These are phyloP conservation scores for Oryzias melastigma DNA, from an alignment of 2,113 vertebrate genomes.

Conservation along the genomic window DNA sequence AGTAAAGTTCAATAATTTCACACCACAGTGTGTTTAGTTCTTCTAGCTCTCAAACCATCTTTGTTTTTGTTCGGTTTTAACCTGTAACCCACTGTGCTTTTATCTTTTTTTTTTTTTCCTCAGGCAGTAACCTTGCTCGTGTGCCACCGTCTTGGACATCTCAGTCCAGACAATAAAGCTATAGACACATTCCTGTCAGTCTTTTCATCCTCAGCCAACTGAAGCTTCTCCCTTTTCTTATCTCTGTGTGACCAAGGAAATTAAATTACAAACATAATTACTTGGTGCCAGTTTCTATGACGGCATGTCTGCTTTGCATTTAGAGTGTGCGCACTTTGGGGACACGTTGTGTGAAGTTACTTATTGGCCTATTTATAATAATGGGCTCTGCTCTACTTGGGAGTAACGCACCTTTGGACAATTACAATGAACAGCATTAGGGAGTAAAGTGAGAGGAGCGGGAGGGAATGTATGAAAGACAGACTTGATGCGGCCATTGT, in stretches of 20 bases:
- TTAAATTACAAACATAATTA: constrained; percentile 83
- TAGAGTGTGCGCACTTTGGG: constrained; percentile 71
- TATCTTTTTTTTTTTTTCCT: constrained; percentile 13
- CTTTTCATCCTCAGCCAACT: constrained; percentile 62
- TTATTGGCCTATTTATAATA: constrained; percentile 73
- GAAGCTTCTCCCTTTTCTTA: constrained; percentile 65
- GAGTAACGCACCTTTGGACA: constrained; percentile 57
- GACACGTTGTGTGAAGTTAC: constrained; percentile 64
- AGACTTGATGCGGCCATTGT: constrained; percentile 24
- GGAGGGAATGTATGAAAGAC: not conserved
- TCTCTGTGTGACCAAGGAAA: constrained; percentile 76
- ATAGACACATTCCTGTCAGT: constrained; percentile 56
- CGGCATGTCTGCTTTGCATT: constrained; percentile 76
- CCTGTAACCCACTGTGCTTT: constrained; percentile 6
- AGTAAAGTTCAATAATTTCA: constrained; percentile 28
- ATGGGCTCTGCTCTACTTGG: constrained; percentile 63
- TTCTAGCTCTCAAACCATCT: constrained; percentile 3
- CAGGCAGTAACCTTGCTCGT: constrained; percentile 27
- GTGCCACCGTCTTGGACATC: constrained; percentile 51
- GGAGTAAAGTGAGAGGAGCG: constrained; percentile 22
- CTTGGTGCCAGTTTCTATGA: constrained; percentile 69
- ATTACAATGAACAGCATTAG: constrained; percentile 44
- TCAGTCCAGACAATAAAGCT: constrained; percentile 67
- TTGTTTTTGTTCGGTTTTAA: constrained; percentile 18
- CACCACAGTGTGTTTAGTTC: constrained; percentile 3